A percentile compares a stretch with the other conserved stretches of the same genome.
Evolutionary conservation across 1,140 invertebrate species (phyloP).

Genomic region (Ladona fulva): DNA sequence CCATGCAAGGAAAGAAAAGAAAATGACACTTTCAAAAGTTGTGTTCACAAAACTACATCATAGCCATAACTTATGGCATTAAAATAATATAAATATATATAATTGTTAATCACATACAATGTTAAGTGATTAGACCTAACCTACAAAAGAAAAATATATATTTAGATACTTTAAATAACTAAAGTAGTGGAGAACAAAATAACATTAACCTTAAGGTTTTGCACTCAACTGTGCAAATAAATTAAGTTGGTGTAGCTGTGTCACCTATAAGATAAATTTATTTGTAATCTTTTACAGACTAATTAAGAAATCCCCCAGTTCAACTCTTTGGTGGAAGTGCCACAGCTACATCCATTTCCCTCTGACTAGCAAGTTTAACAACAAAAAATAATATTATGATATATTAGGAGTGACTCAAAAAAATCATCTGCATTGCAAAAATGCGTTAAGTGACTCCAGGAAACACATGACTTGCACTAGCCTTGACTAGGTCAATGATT

Average conservation of each 20-base stretch:
- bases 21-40: background rate
- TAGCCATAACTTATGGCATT: slow-evolving; percentile 13
- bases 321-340: background rate
- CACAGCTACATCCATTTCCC: slow-evolving; percentile 12
- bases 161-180: slow-evolving; percentile 5
- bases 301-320: background rate
- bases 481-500: slow-evolving; percentile 16
- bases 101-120: background rate
- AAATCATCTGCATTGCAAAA: background rate
- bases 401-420: background rate
- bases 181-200: slow-evolving; percentile 12
- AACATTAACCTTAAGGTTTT: background rate
- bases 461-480: slow-evolving; percentile 14
- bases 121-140: slow-evolving; percentile 12
- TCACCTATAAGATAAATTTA: slow-evolving; percentile 14
- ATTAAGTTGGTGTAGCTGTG: slow-evolving; percentile 11
- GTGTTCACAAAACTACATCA: slow-evolving; percentile 9
- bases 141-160: slow-evolving; percentile 13
- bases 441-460: background rate
- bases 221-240: background rate
- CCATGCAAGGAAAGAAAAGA: background rate
- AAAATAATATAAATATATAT: slow-evolving; percentile 10
- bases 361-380: background rate
- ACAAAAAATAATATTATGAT: slow-evolving; percentile 16
- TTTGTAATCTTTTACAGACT: background rate